These are phyloP conservation scores for Drosophila austrosaltans DNA, from an alignment of 2,888 invertebrate genomes.

Conservation along the genomic window DNA sequence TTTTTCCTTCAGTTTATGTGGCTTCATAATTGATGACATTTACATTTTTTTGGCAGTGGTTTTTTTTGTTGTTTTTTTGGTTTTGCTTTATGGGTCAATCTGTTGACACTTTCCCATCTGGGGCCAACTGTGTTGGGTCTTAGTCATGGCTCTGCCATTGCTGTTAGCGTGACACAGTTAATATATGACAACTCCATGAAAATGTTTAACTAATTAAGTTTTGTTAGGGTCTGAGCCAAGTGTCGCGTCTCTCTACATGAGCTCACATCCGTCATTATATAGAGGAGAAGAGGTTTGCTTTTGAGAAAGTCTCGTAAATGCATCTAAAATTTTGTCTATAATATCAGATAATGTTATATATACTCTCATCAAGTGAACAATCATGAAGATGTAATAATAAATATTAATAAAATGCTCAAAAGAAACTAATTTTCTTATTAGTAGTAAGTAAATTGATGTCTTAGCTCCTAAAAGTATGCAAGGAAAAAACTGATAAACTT, in stretches of 20 bases:
- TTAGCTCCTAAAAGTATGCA: no score
- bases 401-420: no score
- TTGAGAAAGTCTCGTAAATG: not conserved
- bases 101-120: conserved; percentile 62
- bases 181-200: not conserved
- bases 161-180: conserved; percentile 32
- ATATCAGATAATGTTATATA: no score
- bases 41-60: conserved; percentile 31
- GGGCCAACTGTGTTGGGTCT: conserved; percentile 23
- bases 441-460: no score
- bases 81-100: conserved; percentile 28
- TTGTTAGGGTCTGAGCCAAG: conserved; percentile 8
- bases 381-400: no score
- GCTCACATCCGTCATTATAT: not conserved
- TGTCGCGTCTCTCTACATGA: not conserved
- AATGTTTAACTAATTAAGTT: conserved; percentile 3
- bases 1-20: conserved; percentile 18
- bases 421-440: no score
- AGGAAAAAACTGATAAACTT: no score
- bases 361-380: no score
- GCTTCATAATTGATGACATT: conserved; percentile 68
- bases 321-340: not conserved
- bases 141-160: conserved; percentile 51
- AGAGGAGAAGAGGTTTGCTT: not conserved
- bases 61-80: conserved; percentile 28